phyloP scores from a whole-genome alignment of 2,797 vertebrate species.

The Fratercula arctica region DNA sequence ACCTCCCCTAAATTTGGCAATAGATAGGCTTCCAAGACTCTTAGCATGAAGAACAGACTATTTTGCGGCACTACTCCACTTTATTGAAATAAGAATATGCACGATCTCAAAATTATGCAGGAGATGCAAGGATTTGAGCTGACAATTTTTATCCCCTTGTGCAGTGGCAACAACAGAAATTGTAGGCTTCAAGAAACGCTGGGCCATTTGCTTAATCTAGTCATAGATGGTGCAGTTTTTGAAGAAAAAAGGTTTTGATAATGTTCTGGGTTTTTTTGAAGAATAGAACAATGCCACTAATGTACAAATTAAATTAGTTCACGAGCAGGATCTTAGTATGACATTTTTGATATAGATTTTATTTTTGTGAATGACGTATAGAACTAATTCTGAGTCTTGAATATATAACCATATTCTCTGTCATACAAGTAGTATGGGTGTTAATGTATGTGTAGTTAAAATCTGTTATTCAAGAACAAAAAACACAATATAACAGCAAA shows the following conservation, averaged over 20 bases:
- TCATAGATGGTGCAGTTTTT: not conserved
- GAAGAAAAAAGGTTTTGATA: too few relatives aligned
- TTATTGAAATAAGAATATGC: not conserved
- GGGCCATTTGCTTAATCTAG: not conserved
- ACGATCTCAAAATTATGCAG: not conserved
- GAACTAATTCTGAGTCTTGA: not conserved
- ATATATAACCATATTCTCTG: fast-evolving
- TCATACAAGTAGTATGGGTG: not conserved
- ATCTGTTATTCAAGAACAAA: not conserved
- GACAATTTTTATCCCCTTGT: not conserved
- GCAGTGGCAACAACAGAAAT: not conserved
- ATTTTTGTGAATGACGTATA: fast-evolving
- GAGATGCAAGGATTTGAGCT: not conserved
- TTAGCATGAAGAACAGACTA: fast-evolving
- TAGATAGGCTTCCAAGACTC: not conserved
- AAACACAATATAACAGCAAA: not conserved
- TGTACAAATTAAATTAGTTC: not conserved
- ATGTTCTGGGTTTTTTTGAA: not conserved
- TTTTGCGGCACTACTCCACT: not conserved
- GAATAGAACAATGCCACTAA: not conserved
- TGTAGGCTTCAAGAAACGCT: not conserved
- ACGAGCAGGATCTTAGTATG: not conserved
- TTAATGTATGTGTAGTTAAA: not conserved
- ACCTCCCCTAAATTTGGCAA: not conserved
- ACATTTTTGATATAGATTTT: not conserved